Evolutionary conservation across 35 echinoderm and acorn worm genomes (phyloP).

Genomic region (Lytechinus variegatus): DNA sequence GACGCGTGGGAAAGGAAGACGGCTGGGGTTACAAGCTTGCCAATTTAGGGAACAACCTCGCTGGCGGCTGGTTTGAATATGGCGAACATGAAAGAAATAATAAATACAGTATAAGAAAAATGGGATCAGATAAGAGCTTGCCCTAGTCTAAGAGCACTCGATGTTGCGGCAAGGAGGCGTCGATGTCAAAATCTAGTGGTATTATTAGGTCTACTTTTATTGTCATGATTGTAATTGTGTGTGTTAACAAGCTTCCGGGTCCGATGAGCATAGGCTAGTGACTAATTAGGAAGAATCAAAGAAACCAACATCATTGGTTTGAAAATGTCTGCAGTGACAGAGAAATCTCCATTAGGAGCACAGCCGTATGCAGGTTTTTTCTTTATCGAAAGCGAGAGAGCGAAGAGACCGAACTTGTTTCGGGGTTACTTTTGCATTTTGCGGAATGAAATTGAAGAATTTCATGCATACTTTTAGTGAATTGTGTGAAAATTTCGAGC

Average conservation of each 20-base stretch:
- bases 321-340: too few species aligned
- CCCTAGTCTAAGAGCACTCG: background rate
- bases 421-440: too few species aligned
- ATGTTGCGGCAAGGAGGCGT: background rate
- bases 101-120: background rate
- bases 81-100: background rate
- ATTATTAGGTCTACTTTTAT: too few species aligned
- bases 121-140: background rate
- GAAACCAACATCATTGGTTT: background rate
- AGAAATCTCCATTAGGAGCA: too few species aligned
- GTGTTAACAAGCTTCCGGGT: background rate
- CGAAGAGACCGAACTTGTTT: too few species aligned
- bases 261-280: background rate
- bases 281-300: background rate
- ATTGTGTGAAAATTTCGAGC: too few species aligned
- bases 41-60: constrained; percentile 4
- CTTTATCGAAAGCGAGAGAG: too few species aligned
- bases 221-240: background rate
- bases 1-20: constrained; percentile 34
- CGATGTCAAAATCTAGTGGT: background rate
- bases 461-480: too few species aligned
- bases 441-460: too few species aligned
- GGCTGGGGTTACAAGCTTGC: constrained; percentile 1
- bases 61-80: background rate
- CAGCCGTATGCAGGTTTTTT: too few species aligned